Evolutionary conservation across 2,888 invertebrate species (phyloP).

Genomic region (Anagyrus pseudococci): DNA sequence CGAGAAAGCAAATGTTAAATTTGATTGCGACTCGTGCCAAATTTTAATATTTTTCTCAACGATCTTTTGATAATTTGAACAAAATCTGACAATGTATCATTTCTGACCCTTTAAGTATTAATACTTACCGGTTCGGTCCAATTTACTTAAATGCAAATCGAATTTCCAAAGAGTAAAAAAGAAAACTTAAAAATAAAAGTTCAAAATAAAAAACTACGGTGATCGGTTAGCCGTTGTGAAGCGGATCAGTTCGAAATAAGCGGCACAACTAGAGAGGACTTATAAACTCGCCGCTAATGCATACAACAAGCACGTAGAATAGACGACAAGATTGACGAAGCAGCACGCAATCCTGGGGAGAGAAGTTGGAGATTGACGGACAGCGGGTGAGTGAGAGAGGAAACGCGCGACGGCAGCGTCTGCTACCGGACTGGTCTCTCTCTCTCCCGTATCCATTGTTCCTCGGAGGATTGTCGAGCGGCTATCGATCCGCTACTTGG

Average conservation of each 20-base stretch:
- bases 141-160: too few species aligned
- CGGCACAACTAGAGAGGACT: neutral
- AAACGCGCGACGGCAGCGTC: neutral
- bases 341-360: too few species aligned
- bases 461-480: conserved; percentile 33
- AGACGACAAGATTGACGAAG: too few species aligned
- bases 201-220: neutral
- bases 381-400: conserved; percentile 20
- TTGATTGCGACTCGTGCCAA: too few species aligned
- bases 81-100: too few species aligned
- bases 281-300: neutral
- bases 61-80: too few species aligned
- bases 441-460: conserved; percentile 44
- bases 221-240: neutral
- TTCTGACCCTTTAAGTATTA: too few species aligned
- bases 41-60: too few species aligned
- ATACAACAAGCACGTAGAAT: conserved; percentile 24
- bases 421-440: conserved; percentile 32
- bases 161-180: too few species aligned
- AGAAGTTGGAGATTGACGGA: conserved; percentile 19
- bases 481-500: conserved; percentile 54
- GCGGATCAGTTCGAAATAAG: conserved; percentile 1
- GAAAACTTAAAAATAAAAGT: too few species aligned
- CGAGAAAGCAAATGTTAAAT: too few species aligned
- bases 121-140: too few species aligned